These are phyloP conservation scores for Pseudolaguvia tuberculata DNA, from an alignment of 2,113 vertebrate genomes.

Conservation along the genomic window DNA sequence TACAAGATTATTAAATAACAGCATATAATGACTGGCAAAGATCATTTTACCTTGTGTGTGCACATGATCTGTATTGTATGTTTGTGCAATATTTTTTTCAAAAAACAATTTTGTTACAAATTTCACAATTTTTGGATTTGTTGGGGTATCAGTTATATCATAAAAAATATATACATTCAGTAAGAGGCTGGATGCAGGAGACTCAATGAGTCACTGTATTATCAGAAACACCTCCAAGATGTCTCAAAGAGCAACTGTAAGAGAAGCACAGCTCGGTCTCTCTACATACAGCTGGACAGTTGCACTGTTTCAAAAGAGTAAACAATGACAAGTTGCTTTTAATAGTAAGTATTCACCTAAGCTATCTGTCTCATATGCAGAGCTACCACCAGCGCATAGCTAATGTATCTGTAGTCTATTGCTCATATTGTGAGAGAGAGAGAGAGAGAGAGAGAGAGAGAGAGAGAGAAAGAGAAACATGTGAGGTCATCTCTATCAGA, in stretches of 20 bases:
- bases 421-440: not conserved
- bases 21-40: not conserved
- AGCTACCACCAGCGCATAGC: not conserved
- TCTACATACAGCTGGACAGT: not conserved
- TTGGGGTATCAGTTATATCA: no score
- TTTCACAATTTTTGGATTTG: no score
- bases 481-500: not conserved
- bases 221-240: not conserved
- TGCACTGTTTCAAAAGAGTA: not conserved
- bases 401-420: not conserved
- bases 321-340: not conserved
- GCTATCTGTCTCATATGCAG: not conserved
- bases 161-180: not conserved
- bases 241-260: not conserved
- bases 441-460: not conserved
- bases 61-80: no score
- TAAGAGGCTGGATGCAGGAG: not conserved
- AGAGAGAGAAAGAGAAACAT: not conserved
- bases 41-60: not conserved
- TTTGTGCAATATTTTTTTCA: no score
- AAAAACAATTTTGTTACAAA: no score
- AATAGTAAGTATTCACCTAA: not conserved
- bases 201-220: constrained; percentile 1
- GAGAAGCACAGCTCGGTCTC: not conserved
- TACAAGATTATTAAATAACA: not conserved